Evolutionary conservation across 2,113 vertebrate genomes (phyloP).

Genomic region (Bungarus multicinctus): DNA sequence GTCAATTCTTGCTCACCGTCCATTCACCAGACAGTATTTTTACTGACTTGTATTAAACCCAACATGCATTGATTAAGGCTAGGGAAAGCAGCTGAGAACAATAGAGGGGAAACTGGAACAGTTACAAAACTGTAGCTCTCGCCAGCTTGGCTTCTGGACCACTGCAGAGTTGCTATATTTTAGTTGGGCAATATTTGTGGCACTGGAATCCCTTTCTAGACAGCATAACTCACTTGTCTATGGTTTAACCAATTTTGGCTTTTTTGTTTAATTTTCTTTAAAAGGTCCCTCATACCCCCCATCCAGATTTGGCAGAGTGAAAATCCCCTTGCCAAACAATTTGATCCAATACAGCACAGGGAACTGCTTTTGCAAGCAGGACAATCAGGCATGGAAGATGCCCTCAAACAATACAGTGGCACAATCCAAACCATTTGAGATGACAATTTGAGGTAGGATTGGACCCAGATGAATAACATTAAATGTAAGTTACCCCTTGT

Average conservation of each 20-base stretch:
- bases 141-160: neutral
- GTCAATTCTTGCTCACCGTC: neutral
- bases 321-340: neutral
- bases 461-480: neutral
- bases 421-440: neutral
- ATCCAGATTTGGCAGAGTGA: neutral
- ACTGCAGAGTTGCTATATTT: neutral
- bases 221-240: neutral
- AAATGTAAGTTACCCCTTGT: neutral
- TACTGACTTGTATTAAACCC: neutral
- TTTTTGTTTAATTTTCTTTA: neutral
- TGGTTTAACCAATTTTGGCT: neutral
- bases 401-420: neutral
- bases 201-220: neutral
- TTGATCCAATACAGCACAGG: neutral
- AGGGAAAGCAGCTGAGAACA: neutral
- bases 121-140: neutral
- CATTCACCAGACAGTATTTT: neutral
- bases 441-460: neutral
- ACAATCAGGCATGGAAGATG: neutral
- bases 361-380: neutral
- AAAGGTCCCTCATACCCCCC: neutral
- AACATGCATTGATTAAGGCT: neutral
- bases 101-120: neutral
- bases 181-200: neutral